Evolutionary conservation across 2,113 vertebrate genomes (phyloP), one percentile per base, ranked within the genome.

Genomic region (Poeciliopsis retropinna): DNA sequence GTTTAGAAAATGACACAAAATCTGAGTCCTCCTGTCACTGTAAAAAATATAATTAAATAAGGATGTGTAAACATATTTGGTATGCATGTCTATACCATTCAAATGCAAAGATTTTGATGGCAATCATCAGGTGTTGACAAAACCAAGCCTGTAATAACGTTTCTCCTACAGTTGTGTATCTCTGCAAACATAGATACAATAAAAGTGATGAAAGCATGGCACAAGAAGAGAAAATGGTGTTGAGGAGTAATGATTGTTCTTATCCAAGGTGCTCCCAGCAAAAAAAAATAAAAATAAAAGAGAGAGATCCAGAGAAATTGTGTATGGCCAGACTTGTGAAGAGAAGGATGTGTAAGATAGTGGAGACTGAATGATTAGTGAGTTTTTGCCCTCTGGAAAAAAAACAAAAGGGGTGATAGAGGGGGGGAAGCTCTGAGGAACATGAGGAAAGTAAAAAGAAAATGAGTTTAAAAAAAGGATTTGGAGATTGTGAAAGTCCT

Each of bases 241-340:
- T 87, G 78, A 89, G 75, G 67, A 89, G 75, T 69, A 73, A 85
- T 89, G 88, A 88, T 80, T 87, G 60, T 82, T 84, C 85, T 88
- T 78, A 88, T 72, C 73, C 32, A 73, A 85, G 83, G 72, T 87
- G 84, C 90, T 92, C 63, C 73, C 87, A 87, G 84, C 84, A 79
- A 73, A 65, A 61, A 77, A 66, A 63, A 61, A 64, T 62, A 17
- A 66, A 64, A 65, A 72, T 74, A 67, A 72, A 64, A 75, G 61
- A 63, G 60, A 60, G 60, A 69, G 30, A 34, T 14, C 4, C 3
- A 47, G 27, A 76, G 54, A 70, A 81, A 81, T 75, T 82, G 76
- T 67, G 63, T 73, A 73, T 72, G 79, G 76, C 78, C 72, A 79
- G 67, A 73, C 28, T 73, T 73, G 66, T 57, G 70, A 72, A 73